phyloP scores from a whole-genome alignment of 1,140 invertebrate genomes.

The Acromyrmex charruanus region DNA sequence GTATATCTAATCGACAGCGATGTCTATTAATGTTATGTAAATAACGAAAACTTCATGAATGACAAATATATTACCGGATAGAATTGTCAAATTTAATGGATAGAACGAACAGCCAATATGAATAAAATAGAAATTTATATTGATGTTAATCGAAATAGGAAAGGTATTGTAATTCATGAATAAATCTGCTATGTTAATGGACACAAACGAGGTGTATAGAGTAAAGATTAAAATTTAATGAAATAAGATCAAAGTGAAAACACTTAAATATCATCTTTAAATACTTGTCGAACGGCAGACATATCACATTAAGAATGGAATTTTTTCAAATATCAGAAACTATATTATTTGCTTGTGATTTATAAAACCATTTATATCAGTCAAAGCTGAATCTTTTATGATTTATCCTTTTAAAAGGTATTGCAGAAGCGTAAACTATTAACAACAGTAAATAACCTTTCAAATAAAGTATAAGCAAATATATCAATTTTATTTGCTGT shows the following conservation, averaged over 20 bases:
- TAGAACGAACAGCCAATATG: not conserved
- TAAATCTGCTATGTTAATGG: not conserved
- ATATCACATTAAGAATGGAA: not conserved
- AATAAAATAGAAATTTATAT: not conserved
- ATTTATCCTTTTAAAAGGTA: not conserved
- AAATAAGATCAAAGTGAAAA: not conserved
- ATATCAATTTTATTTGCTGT: not conserved
- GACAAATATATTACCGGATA: not conserved
- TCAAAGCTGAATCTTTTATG: not conserved
- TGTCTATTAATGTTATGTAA: not conserved
- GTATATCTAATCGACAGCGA: not conserved
- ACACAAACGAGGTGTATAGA: not conserved
- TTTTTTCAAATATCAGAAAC: not conserved
- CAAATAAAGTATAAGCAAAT: not conserved
- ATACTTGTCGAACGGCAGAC: not conserved
- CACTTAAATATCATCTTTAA: not conserved
- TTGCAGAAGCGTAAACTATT: not conserved
- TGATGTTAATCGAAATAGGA: not conserved
- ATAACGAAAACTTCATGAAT: conserved; percentile 11
- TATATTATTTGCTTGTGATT: not conserved
- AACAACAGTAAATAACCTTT: not conserved
- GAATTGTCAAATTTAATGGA: not conserved
- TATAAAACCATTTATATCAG: not conserved
- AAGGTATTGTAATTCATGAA: not conserved
- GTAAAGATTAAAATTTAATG: not conserved